Evolutionary conservation across 2,113 vertebrate species (phyloP), one percentile per base, ranked within the genome.

Genomic region (Merops nubicus): DNA sequence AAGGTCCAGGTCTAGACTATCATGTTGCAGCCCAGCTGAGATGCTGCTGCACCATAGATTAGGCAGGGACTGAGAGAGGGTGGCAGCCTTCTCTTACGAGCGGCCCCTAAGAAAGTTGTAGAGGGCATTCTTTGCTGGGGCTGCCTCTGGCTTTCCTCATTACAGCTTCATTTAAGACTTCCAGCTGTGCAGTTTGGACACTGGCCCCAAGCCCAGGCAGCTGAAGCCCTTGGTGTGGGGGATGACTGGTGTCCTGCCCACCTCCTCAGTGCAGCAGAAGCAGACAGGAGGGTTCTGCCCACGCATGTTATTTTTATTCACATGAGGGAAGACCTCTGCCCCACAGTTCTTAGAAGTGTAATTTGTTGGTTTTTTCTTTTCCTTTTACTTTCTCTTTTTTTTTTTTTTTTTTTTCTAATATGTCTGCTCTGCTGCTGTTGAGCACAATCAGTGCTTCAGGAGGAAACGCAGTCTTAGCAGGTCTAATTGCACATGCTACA

Each of bases 11-110:
- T 62, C 43, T 69, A 62, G 21, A 29, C 16, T 9, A 12, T 6
- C 0, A 0, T 0, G 2, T n/a, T 45, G 8, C 21, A 43, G 21
- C 9, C 11, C 40, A n/a, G 36, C 14, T 75, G 28, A 70, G 56
- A 31, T 1, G 0, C 28, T 62, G 64, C 36, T 84, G 45, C 15
- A 38, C 5, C 0, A 0, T 12, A 65, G 8, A 21, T 82, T 33
- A 42, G 74, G 33, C 15, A 42, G 43, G 13, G 53, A 23, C 26
- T 17, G 43, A 59, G 23, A 5, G 34, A 34, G 26, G 5, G 26
- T 29, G 65, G 80, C 10, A 76, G 7, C 7, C 11, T 83, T 53
- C 2, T 5, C 31, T 83, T 51, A 40, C 8, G 47, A 36, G 9
- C 8, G 3, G 1, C 15, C 17, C 10, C 20, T 20, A 34, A 19